These are phyloP conservation scores for Ceramica pisi DNA, from an alignment of 2,888 invertebrate genomes.

Conservation along the genomic window DNA sequence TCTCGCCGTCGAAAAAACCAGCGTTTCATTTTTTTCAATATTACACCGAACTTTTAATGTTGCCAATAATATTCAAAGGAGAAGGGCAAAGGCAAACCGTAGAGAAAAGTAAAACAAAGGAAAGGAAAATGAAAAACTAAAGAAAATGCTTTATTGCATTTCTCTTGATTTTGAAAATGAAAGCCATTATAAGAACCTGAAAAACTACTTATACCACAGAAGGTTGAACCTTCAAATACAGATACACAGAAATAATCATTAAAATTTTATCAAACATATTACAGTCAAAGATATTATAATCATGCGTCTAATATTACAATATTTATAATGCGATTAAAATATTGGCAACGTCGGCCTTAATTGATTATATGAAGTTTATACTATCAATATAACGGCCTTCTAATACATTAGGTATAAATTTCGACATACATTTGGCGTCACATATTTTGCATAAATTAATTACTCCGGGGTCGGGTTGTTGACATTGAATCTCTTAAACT, in stretches of 20 bases:
- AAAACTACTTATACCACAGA: not conserved
- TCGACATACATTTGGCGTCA: constrained; percentile 23
- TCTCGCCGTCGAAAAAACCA: not conserved
- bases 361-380: constrained; percentile 8
- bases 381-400: constrained; percentile 36
- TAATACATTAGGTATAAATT: constrained; percentile 3
- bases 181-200: not conserved
- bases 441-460: constrained; percentile 22
- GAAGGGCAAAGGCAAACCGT: constrained; percentile 18
- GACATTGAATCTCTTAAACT: constrained; percentile 38
- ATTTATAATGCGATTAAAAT: constrained; percentile 16
- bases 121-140: not conserved
- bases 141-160: not conserved
- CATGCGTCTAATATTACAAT: not conserved
- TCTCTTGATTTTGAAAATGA: not conserved
- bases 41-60: not conserved
- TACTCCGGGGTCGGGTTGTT: constrained; percentile 17
- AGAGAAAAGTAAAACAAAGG: not conserved
- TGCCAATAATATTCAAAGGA: constrained; percentile 21
- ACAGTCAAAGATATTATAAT: constrained; percentile 10
- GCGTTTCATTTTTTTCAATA: constrained; percentile 10
- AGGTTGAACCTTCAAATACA: not conserved
- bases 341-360: constrained; percentile 9
- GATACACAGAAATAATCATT: not conserved
- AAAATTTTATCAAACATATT: constrained; percentile 1